phyloP scores from a whole-genome alignment of 2,888 invertebrate genomes.

The Lamellibrachia columna region DNA sequence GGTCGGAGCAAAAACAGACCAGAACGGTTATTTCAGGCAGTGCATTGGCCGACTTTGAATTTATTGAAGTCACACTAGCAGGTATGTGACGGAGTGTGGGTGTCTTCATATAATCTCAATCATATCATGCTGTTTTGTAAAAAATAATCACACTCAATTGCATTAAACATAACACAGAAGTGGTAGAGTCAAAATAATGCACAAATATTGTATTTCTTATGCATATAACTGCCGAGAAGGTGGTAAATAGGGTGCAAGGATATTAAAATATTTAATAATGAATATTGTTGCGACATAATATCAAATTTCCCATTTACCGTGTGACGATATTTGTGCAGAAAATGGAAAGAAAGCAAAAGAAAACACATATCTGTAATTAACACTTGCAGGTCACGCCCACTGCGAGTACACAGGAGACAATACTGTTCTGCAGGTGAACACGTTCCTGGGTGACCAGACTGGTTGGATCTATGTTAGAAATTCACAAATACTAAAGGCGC shows the following conservation, averaged over 20 bases:
- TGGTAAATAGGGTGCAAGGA: too few species aligned
- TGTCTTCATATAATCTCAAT: background rate
- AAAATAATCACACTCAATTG: too few species aligned
- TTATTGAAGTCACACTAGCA: constrained; percentile 42
- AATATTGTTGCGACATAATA: background rate
- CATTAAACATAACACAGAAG: too few species aligned
- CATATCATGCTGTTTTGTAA: background rate
- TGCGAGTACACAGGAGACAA: constrained; percentile 38
- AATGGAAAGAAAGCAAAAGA: constrained; percentile 22
- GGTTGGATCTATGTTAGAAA: constrained; percentile 44
- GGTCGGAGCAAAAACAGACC: constrained; percentile 45
- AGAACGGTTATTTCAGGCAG: constrained; percentile 42
- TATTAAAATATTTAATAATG: background rate
- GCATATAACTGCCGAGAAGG: too few species aligned
- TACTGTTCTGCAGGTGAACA: constrained; percentile 41
- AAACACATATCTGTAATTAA: constrained; percentile 3
- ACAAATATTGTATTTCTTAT: too few species aligned
- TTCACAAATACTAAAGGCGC: constrained; percentile 46
- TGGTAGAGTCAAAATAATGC: too few species aligned
- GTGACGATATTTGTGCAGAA: background rate
- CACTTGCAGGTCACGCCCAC: constrained; percentile 46
- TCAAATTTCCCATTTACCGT: background rate
- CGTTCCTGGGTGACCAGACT: constrained; percentile 48
- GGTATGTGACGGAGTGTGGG: constrained; percentile 35
- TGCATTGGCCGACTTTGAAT: constrained; percentile 39